Evolutionary conservation across 2,888 invertebrate genomes (phyloP), one percentile per base, ranked within the genome.

Genomic region (Hirtodrosophila histrioides): DNA sequence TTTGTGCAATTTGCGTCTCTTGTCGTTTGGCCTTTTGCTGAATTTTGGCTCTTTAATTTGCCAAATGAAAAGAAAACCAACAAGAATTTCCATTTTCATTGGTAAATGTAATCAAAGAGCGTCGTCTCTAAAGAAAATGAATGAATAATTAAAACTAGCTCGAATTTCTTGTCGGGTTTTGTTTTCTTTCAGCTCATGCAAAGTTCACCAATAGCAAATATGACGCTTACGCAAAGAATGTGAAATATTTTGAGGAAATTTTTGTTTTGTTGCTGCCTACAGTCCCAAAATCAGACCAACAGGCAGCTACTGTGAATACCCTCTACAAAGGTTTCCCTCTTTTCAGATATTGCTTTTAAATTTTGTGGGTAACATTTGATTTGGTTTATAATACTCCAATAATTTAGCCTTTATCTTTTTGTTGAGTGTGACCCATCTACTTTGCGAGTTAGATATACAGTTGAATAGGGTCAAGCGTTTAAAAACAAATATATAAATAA

Each of bases 221-320:
- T 27, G 27, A 12, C 33, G 43, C 55, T 36, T 39, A 10, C 7
- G 24, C 3, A 29, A 17, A 35, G 46, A 64, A 69, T 69, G 56
- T 56, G n/a, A 63, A 65, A 17, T 65, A 64, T 56, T 35, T 51
- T 29, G 3, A 36, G 7, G 33, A 41, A 8, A 63, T 9, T 24
- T 10, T 3, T 11, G 39, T 33, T 27, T 23, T 55, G 36, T 36
- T 17, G 3, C 17, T 62, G 37, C 17, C n/a, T 8, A 11, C 7
- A n/a, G 10, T 9, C 12, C 9, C 4, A 27, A 31, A 37, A 24
- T 12, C 11, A n/a, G 5, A 45, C 4, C 36, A 58, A 53, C 29
- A 12, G 35, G 40, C 60, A 46, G 9, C 31, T 44, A 33, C 62
- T 27, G 61, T 46, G 29, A 4, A 12, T 24, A 43, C 40, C 31